These are phyloP conservation scores for Pinctada fucata DNA, from an alignment of 2,888 invertebrate species.

Conservation along the genomic window DNA sequence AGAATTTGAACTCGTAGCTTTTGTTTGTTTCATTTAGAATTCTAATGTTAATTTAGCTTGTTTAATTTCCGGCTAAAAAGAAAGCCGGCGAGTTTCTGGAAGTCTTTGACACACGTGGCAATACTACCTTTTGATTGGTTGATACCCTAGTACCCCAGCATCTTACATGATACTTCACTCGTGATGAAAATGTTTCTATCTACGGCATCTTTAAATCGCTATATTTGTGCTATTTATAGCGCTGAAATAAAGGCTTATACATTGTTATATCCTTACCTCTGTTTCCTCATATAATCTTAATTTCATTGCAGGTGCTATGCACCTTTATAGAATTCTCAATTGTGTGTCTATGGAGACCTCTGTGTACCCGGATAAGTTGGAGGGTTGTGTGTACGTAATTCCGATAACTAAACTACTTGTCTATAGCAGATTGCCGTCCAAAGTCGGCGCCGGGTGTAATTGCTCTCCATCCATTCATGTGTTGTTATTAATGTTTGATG, in stretches of 20 bases:
- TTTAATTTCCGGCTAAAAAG: constrained; percentile 4
- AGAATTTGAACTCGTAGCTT: neutral
- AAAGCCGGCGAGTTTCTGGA: neutral
- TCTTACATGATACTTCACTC: constrained; percentile 7
- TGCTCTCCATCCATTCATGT: no score
- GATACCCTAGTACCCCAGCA: no score
- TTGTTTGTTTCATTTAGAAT: neutral
- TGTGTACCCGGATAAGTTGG: no score
- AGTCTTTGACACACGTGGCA: neutral
- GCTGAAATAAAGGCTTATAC: constrained; percentile 8
- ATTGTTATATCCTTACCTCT: neutral
- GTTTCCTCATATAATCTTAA: no score
- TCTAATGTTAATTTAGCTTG: neutral
- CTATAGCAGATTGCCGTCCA: no score
- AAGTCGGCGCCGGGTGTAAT: no score
- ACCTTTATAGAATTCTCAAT: neutral
- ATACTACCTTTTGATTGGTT: neutral
- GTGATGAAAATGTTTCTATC: neutral
- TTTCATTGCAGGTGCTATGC: no score
- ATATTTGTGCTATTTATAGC: no score
- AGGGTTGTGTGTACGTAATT: no score
- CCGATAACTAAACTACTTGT: no score
- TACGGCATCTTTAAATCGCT: neutral
- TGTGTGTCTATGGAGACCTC: neutral
- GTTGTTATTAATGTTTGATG: no score